Base-by-base conservation (phyloP, 2,888 invertebrate genomes). In the Cephonodes hylas region DNA sequence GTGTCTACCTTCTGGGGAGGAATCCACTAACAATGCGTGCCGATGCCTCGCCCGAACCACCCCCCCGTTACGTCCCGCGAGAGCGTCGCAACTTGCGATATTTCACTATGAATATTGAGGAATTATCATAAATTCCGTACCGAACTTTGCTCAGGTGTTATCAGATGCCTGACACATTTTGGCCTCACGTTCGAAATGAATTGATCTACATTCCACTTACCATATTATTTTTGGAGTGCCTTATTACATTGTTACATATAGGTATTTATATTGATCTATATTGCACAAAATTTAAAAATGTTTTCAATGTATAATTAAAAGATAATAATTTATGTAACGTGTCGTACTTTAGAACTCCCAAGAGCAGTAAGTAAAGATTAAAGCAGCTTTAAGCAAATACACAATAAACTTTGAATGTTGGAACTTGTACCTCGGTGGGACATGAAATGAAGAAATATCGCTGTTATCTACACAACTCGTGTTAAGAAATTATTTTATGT, bases 31-130 rank as follows among this genome's bases (percentile, higher is more conserved):
- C 85, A 84, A 85, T 85, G 84, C 84, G 79, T 79, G 79, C 71
- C 77, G 66, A 66, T 67, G 60, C 68, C 70, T 58, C 70, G 42
- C 63, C 67, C 63, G 25, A 59, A 42, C 68, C 68, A 57, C 63
- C 45, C 13, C n/a, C 60, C 60, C 44, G 63, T 46, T 58, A 64
- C 61, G 69, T 70, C 67, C 64, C 65, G 69, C 64, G 73, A 67
- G 66, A 67, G 69, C 70, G 65, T 61, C 67, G 66, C 62, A 68
- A 63, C 74, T 75, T 72, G 73, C 74, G 76, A 80, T 82, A 84
- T 83, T 83, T 76, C 75, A 80, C 81, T 82, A 83, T 83, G 86
- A 88, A 86, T 89, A 89, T 89, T 88, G 86, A 87, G 83, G 87
- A 85, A 88, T 83, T 79, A 83, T 87, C 82, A 79, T 79, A 83